Conservation (phyloP, 1,140 invertebrate genomes). For the Pogonognathellus flavescens region DNA sequence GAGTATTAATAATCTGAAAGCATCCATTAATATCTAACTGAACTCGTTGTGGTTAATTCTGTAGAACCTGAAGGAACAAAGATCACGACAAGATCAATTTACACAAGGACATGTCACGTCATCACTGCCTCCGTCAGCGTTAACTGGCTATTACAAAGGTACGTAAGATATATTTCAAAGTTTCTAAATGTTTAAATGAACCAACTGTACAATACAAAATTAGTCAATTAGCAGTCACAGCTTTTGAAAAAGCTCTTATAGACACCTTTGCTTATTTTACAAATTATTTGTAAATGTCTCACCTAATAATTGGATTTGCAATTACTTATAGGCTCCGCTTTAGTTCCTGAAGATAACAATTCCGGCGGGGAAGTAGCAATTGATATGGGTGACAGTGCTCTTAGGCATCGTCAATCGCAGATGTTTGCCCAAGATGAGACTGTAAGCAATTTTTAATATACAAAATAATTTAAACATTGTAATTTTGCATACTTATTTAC, state of each 20-base stretch:
- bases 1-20: not conserved
- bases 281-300: not conserved
- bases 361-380: constrained; percentile 77
- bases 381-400: constrained; percentile 73
- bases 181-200: constrained; percentile 7
- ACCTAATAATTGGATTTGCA: not conserved
- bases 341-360: constrained; percentile 74
- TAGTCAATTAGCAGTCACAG: too few relatives aligned
- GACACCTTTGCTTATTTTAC: too few relatives aligned
- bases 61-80: constrained; percentile 96
- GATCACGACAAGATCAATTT: constrained; percentile 93
- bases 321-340: constrained; percentile 71
- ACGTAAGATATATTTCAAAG: too few relatives aligned
- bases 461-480: too few relatives aligned
- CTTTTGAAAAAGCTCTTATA: too few relatives aligned
- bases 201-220: too few relatives aligned
- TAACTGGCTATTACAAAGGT: constrained; percentile 76
- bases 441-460: constrained; percentile 68
- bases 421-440: constrained; percentile 77
- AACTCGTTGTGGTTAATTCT: not conserved
- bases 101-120: constrained; percentile 81
- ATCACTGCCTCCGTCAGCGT: constrained; percentile 80
- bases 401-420: constrained; percentile 59
- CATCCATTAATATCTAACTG: not conserved
- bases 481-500: too few relatives aligned